Evolutionary conservation across 2,113 vertebrate species (phyloP), one percentile per base, ranked within the genome.

Genomic region (Corythornis cristatus): DNA sequence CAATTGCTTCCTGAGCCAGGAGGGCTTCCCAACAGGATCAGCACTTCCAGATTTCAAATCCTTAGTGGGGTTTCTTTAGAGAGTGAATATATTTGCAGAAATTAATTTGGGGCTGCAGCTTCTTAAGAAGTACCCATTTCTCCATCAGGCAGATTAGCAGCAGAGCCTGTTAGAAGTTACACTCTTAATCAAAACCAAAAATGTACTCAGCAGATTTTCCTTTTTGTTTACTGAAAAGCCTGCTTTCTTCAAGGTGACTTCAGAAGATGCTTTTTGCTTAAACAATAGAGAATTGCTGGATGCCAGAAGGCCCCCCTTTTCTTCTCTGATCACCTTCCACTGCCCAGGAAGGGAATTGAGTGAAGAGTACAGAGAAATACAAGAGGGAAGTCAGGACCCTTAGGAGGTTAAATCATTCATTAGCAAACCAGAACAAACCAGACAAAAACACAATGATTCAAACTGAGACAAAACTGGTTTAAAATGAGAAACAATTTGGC

Each of bases 161-260:
- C 77, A 51, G 25, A 67, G 53, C 57, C 29, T 28, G 78, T 56
- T 77, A n/a, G 15, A 85, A 76, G 42, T 21, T 42, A 80, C 3
- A 2, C 50, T 26, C 86, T 84, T 70, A 43, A 91, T 92, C 82
- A 87, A 86, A 95, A 76, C 28, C 72, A 90, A 83, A 46, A 94
- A 71, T 7, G 60, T 11, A 33, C 60, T 51, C 56, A 94, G 94
- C 71, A 93, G 80, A 89, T 90, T 94, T 90, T 80, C 48, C 76
- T 70, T 66, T 93, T 90, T 81, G 60, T 95, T 94, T 79, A 85
- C 76, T 80, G 81, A 81, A 87, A 77, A 95, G 90, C 60, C 68
- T 68, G 8, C 74, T 94, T 86, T 37, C 79, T 73, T 83, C 94
- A 96, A 96, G 95, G 94, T 90, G 83, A 96, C 86, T 84, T 8